A percentile compares a stretch with the other conserved stretches of the same genome.
Evolutionary conservation across 2,888 invertebrate genomes (phyloP).

Genomic region (Saturnia japonica): DNA sequence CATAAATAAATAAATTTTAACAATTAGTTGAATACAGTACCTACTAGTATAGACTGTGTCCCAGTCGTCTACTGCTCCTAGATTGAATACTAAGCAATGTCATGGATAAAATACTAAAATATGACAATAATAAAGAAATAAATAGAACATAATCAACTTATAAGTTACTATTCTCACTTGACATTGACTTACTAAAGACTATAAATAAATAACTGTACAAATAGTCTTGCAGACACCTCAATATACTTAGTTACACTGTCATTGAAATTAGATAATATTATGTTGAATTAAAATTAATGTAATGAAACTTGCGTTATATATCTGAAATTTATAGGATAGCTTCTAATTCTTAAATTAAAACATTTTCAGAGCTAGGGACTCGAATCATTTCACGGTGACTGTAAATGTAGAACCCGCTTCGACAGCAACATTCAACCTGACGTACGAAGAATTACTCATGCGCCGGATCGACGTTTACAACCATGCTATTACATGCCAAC

Average conservation of each 20-base stretch:
- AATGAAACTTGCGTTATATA: neutral
- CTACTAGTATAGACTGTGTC: no score
- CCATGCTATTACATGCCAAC: constrained; percentile 85
- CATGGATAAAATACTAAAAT: no score
- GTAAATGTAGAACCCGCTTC: constrained; percentile 85
- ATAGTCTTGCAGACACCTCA: no score
- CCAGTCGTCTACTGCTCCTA: no score
- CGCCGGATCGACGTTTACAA: constrained; percentile 85
- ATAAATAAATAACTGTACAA: no score
- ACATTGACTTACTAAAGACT: neutral
- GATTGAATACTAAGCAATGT: no score
- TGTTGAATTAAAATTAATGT: neutral
- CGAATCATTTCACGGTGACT: constrained; percentile 86
- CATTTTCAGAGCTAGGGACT: constrained; percentile 83
- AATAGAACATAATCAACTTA: neutral
- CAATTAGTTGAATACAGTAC: no score
- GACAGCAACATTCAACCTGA: constrained; percentile 85
- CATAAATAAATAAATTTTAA: no score
- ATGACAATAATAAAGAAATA: no score
- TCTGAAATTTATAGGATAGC: neutral
- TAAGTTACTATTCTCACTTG: neutral
- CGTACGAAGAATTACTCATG: constrained; percentile 87
- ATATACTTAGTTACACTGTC: no score
- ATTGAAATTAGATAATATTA: no score
- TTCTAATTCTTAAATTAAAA: neutral